phyloP scores from a whole-genome alignment of 2,888 invertebrate species.

The Eupithecia abbreviata region DNA sequence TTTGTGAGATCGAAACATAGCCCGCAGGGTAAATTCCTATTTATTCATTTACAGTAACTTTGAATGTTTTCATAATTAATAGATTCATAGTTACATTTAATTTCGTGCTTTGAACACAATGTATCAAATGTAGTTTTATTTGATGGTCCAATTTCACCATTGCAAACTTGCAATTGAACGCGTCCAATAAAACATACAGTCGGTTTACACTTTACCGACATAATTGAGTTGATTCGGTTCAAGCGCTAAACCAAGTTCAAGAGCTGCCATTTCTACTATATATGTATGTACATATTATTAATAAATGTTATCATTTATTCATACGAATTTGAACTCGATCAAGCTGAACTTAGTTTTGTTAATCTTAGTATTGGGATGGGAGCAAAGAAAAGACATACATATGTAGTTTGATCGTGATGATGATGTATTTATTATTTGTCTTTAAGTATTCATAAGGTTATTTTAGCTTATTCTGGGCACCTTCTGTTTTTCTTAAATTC shows the following conservation, averaged over 20 bases:
- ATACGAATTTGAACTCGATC: background rate
- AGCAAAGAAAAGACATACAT: too few species aligned
- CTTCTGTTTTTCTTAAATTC: too few species aligned
- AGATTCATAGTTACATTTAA: background rate
- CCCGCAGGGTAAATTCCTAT: background rate
- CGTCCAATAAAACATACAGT: background rate
- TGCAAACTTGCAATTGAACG: too few species aligned
- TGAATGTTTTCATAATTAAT: background rate
- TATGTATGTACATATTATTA: too few species aligned
- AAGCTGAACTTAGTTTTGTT: background rate
- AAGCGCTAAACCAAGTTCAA: background rate
- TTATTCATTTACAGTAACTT: background rate
- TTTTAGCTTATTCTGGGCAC: too few species aligned
- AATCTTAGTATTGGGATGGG: too few species aligned
- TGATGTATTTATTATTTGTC: too few species aligned
- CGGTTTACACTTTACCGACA: too few species aligned
- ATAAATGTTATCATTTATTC: too few species aligned
- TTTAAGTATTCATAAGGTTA: too few species aligned
- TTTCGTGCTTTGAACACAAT: background rate
- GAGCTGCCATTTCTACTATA: background rate
- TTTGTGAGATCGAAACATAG: constrained; percentile 53
- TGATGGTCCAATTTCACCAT: too few species aligned
- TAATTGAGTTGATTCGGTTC: background rate
- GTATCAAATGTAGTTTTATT: background rate
- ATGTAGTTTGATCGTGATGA: too few species aligned